Conservation (phyloP, 1,140 invertebrate genomes). For the Drosophila arizonae region DNA sequence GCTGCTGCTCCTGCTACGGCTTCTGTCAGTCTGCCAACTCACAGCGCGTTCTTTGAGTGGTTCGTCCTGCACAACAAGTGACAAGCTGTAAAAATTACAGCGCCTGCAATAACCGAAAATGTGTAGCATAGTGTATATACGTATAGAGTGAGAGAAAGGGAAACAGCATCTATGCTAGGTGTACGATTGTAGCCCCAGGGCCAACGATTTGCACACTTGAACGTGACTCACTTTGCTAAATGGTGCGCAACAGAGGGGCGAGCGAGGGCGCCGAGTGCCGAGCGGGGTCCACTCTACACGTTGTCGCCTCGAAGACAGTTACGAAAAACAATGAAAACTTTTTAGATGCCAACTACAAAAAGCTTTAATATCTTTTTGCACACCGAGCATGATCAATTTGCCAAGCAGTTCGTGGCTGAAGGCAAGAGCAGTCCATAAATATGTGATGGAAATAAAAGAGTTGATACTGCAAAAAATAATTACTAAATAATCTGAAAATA, state of each 20-base stretch:
- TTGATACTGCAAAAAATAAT: too few relatives aligned
- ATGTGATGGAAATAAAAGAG: background rate
- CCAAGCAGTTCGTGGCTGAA: constrained; percentile 8
- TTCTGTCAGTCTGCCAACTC: background rate
- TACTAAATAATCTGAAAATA: too few relatives aligned
- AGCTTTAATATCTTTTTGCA: constrained; percentile 37
- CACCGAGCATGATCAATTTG: constrained; percentile 21
- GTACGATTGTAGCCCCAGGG: constrained; percentile 55
- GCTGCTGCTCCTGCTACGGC: background rate
- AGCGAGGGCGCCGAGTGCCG: background rate
- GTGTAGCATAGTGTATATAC: constrained; percentile 60
- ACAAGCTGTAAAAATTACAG: constrained; percentile 77
- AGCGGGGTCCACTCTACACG: background rate
- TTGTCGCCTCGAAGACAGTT: constrained; percentile 53
- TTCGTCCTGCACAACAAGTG: constrained; percentile 59
- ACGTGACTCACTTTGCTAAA: constrained; percentile 79
- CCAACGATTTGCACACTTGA: constrained; percentile 75
- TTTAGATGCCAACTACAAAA: constrained; percentile 68
- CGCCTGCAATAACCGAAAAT: constrained; percentile 63
- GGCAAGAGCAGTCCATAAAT: background rate
- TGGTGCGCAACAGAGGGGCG: constrained; percentile 59
- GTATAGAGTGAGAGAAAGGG: too few relatives aligned
- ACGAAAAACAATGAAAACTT: constrained; percentile 73
- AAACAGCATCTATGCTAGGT: constrained; percentile 28
- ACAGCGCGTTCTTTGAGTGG: constrained; percentile 11